phyloP scores from a whole-genome alignment of 2,797 vertebrate species.

The Myotis myotis region DNA sequence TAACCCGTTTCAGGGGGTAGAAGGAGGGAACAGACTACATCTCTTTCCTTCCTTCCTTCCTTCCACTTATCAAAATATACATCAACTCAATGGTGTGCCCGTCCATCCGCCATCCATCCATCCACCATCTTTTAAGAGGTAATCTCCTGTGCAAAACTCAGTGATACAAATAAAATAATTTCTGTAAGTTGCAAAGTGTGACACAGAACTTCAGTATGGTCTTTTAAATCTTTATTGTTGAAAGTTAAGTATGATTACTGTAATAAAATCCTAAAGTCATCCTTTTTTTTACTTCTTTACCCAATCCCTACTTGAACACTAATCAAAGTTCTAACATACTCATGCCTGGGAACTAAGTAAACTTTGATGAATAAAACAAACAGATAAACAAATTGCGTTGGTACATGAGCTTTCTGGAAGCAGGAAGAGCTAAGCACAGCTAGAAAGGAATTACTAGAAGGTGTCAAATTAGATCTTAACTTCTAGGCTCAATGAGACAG shows the following conservation, averaged over 20 bases:
- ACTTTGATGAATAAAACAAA: background rate
- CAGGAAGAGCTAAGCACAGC: background rate
- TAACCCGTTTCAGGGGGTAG: background rate
- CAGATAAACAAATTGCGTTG: background rate
- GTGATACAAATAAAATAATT: background rate
- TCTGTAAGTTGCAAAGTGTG: background rate
- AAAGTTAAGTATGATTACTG: background rate
- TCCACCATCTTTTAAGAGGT: background rate
- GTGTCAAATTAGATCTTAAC: background rate
- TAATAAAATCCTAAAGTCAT: background rate
- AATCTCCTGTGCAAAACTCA: background rate
- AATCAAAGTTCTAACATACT: background rate
- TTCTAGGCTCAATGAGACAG: background rate
- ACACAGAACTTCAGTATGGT: background rate
- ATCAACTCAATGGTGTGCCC: background rate
- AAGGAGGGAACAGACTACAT: background rate
- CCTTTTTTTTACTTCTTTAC: background rate
- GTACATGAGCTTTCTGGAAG: background rate
- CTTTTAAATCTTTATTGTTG: too few species aligned
- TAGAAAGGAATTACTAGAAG: background rate
- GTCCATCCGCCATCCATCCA: too few species aligned
- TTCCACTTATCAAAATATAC: background rate
- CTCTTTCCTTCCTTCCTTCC: background rate
- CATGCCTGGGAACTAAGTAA: background rate
- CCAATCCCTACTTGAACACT: background rate